Base-by-base conservation (phyloP, 2,113 vertebrate species). In the Podarcis raffonei region DNA sequence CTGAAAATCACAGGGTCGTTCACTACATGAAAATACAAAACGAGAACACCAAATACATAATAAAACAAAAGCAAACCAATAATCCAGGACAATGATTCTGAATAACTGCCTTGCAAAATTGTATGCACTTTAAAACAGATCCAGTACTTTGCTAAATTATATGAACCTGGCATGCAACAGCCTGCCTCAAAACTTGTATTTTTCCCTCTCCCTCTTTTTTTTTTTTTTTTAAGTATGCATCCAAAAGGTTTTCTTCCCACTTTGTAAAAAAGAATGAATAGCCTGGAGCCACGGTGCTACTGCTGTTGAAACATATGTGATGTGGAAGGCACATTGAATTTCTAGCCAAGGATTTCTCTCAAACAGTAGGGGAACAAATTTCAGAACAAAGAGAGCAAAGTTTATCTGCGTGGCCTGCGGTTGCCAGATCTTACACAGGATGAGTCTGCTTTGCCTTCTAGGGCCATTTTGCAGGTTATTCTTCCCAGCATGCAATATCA, bases 271-370 rank as follows among this genome's bases (percentile, higher is more conserved):
- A 81, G 62, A 92, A 87, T 22, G 7, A 88, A 87, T 81, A 71
- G 74, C 80, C 86, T 89, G 30, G 35, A 57, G 69, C 53, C n/a
- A 65, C 57, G 81, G 65, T 75, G 90, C 22, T 87, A 76, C 89
- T 69, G 91, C 92, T 90, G 90, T 94, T 92, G 90, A 87, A 93
- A 93, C 65, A 88, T n/a, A 59, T 68, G 89, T 90, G 84, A 89
- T 91, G 86, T 9, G 89, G 72, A 89, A 92, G 57, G 32, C 89
- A 81, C 57, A 82, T 85, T 80, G 85, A 77, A 87, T 84, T 92
- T 91, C 90, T 80, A 90, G 92, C 72, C 81, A 91, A 89, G 79
- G 89, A 75, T 86, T 93, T 94, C 80, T 90, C 88, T 90, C 88
- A 92, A 91, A 92, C 84, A 71, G 87, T 76, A 87, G 83, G 85